Percentiles rank a stretch among this genome's conserved stretches.
Evolutionary conservation across 2,113 vertebrate genomes (phyloP).

Genomic region (Catharus fuscescens): DNA sequence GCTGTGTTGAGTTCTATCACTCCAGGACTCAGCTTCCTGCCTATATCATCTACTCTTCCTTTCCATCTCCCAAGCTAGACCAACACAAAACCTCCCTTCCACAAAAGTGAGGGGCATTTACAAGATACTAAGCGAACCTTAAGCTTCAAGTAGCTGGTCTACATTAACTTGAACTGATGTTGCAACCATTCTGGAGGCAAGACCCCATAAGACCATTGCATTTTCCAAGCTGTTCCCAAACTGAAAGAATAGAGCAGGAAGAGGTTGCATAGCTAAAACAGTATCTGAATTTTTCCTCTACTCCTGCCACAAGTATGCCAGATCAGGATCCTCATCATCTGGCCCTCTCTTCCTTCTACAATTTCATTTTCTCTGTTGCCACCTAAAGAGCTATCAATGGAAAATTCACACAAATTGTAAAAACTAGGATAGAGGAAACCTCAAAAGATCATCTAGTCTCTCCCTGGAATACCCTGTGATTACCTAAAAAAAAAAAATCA

Average conservation of each 20-base stretch:
- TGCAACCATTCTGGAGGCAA: background rate
- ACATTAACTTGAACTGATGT: background rate
- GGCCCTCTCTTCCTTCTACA: background rate
- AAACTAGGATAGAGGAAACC: background rate
- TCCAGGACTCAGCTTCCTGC: background rate
- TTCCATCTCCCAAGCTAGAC: background rate
- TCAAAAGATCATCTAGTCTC: background rate
- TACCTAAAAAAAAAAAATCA: conserved; percentile 9
- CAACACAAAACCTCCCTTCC: background rate
- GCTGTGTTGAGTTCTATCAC: rapidly evolving
- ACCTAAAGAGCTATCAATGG: background rate
- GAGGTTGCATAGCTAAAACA: rapidly evolving
- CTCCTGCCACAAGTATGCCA: background rate
- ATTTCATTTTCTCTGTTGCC: background rate
- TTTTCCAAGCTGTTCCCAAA: background rate
- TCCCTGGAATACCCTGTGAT: background rate
- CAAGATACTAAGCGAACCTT: background rate
- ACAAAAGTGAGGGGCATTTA: background rate
- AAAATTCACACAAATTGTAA: background rate
- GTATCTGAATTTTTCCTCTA: background rate
- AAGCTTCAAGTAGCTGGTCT: background rate
- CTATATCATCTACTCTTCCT: rapidly evolving
- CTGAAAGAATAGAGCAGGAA: background rate
- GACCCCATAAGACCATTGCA: rapidly evolving
- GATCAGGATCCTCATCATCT: background rate